A percentile compares a stretch with the other conserved stretches of the same genome.
phyloP scores from a whole-genome alignment of 2,888 invertebrate species.

The Sacculina carcini region DNA sequence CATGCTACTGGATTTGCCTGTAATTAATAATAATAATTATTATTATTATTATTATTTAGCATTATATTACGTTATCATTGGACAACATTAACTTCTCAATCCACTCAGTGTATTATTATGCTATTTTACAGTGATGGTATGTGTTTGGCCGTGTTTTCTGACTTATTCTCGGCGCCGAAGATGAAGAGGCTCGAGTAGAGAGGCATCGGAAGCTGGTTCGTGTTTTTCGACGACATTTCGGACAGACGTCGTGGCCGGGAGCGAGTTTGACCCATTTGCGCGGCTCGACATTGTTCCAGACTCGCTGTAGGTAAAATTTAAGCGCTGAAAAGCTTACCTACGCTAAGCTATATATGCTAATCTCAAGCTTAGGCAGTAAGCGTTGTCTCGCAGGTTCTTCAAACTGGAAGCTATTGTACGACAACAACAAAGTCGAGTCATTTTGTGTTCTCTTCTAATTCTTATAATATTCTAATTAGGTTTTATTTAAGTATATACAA shows the following conservation, averaged over 20 bases:
- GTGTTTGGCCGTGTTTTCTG: slow-evolving; percentile 8
- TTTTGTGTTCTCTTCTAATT: not conserved
- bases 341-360: no score
- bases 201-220: slow-evolving; percentile 67
- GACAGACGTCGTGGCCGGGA: slow-evolving; percentile 52
- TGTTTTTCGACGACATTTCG: slow-evolving; percentile 53
- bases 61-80: no score
- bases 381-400: no score
- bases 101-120: no score
- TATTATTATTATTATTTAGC: no score
- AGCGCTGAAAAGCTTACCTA: no score
- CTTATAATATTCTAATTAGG: not conserved
- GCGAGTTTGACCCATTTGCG: slow-evolving; percentile 12
- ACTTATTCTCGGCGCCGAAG: slow-evolving; percentile 79
- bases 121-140: not conserved
- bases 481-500: not conserved
- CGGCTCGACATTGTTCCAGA: no score
- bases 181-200: slow-evolving; percentile 74
- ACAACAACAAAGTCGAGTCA: not conserved
- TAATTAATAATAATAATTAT: no score
- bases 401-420: not conserved
- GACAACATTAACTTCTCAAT: no score
- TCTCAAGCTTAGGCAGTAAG: no score
- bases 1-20: no score
- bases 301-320: no score